Conservation (phyloP, 2,113 vertebrate species). For the Lanius collurio region DNA sequence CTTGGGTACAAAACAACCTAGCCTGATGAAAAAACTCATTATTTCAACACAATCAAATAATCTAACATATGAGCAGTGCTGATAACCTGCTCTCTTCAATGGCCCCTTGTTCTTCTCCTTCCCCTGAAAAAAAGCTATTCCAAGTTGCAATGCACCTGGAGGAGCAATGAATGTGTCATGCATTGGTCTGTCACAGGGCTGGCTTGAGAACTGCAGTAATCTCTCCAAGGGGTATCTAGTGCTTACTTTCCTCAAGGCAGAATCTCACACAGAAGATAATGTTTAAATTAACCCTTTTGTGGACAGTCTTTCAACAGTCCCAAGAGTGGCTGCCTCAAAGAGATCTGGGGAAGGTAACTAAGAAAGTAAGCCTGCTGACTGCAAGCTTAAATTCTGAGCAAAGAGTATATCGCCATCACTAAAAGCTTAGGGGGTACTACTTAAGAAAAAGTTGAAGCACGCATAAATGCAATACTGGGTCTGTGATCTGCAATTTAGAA, state of each 20-base stretch:
- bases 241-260: not conserved
- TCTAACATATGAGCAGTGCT: not conserved
- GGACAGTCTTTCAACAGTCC: not conserved
- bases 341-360: not conserved
- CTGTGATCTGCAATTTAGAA: not conserved
- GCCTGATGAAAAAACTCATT: not conserved
- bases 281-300: not conserved
- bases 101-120: not conserved
- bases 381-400: not conserved
- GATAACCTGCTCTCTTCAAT: not conserved
- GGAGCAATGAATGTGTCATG: not conserved
- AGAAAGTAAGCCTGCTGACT: not conserved
- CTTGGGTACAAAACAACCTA: not conserved
- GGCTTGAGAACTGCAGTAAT: not conserved
- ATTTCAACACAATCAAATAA: conserved; percentile 30
- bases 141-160: not conserved
- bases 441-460: not conserved
- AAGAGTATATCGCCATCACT: not conserved
- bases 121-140: not conserved
- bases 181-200: not conserved
- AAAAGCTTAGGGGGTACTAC: not conserved
- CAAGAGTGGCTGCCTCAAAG: not conserved
- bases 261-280: not conserved
- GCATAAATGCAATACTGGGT: not conserved
- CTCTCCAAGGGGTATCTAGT: not conserved